phyloP scores from a whole-genome alignment of 2,113 vertebrate species.

The Sitta europaea region DNA sequence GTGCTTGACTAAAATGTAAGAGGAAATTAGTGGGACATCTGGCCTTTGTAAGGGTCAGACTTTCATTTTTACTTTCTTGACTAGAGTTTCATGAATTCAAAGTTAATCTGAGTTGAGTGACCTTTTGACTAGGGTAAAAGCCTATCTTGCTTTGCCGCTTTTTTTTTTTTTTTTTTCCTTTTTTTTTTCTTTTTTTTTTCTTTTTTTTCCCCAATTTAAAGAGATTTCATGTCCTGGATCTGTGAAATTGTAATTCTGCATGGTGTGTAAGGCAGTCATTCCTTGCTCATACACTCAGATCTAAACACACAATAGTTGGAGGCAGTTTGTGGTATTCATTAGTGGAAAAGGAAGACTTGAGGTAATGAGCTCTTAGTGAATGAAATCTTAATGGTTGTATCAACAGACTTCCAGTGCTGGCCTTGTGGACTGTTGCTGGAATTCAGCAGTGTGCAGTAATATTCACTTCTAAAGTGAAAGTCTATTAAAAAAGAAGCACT shows the following conservation, averaged over 20 bases:
- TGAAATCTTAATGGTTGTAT: background rate
- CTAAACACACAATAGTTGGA: background rate
- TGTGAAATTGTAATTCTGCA: background rate
- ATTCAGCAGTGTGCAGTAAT: background rate
- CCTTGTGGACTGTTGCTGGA: background rate
- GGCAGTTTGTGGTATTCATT: background rate
- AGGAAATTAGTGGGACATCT: background rate
- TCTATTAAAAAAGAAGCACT: background rate
- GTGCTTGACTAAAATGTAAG: background rate
- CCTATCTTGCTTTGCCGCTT: background rate
- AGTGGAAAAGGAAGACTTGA: background rate
- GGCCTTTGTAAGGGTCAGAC: background rate
- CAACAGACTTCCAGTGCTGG: background rate
- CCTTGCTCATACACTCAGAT: background rate
- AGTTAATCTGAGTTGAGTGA: background rate
- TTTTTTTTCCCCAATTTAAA: background rate
- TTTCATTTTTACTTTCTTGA: constrained; percentile 1
- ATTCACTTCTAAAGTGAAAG: background rate
- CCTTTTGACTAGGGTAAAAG: background rate
- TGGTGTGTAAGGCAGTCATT: background rate
- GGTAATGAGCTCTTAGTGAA: background rate
- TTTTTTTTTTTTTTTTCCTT: background rate
- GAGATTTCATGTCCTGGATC: background rate
- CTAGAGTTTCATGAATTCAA: background rate
- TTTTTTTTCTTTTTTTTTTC: background rate